Base-by-base conservation (phyloP, 2,797 vertebrate species). In the Rhinogobio ventralis region DNA sequence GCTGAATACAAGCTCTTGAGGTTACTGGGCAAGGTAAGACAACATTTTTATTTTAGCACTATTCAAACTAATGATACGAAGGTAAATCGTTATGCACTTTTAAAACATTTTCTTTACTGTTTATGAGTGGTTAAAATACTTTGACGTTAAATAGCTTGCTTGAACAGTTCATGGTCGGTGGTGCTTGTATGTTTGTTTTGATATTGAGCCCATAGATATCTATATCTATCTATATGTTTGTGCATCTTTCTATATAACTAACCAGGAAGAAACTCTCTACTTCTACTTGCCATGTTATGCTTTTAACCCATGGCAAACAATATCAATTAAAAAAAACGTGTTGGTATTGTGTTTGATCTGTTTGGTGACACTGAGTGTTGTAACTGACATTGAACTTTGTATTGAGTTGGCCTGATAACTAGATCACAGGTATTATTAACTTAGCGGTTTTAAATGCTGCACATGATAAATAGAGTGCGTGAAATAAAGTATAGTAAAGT, bases 371-470 rank as follows among this genome's bases (percentile, higher is more conserved):
- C 23, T 19, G 42, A 68, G 62, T 68, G 30, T 55, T 77, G 72
- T 68, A 42, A 57, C 62, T 36, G 46, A 30, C 72, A 75, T 84
- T 84, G 82, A 60, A 77, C 82, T 84, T 84, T 83, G 82, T 45
- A 68, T 57, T 46, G 42, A 36, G 69, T 72, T 81, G 64, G 20
- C 9, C 23, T 82, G 25, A 51, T 51, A 82, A 49, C n/a, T n/a
- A 46, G 45, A 51, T n/a, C 20, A 72, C 42, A 49, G 15, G 15
- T 71, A 13, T 13, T 39, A 33, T 13, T 39, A 33, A 69, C n/a
- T 23, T 25, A 36, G n/a, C 68, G 14, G 17, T 23, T 39, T 55
- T 19, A 5, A 45, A n/a, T 62, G 7, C 5, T 62, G 25, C 19
- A 23, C 17, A 9, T n/a, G 7, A 46, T 60, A 49, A 60, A 33